Percentiles rank a stretch among this genome's conserved stretches.
Conservation (phyloP, 2,888 invertebrate species). For the Ceriagrion tenellum region DNA sequence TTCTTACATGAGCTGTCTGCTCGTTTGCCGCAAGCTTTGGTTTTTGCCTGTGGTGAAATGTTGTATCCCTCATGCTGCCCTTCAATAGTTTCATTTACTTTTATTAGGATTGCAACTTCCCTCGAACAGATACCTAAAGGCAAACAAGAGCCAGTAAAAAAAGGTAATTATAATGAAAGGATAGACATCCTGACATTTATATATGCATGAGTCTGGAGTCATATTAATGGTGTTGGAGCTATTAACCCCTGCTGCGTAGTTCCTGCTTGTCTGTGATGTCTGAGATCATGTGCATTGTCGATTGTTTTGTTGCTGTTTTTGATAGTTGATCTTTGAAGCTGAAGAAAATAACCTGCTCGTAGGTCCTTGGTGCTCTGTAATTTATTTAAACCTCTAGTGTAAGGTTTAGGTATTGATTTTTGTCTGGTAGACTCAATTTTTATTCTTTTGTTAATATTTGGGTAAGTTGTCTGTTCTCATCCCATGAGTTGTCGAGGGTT, state of each 20-base stretch:
- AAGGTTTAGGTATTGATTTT: too few species aligned
- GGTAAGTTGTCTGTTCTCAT: too few species aligned
- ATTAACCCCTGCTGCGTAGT: background rate
- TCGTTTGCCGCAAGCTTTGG: background rate
- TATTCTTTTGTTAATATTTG: too few species aligned
- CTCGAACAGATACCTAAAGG: conserved; percentile 9
- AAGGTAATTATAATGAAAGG: conserved; percentile 46
- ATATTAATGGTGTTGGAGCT: background rate
- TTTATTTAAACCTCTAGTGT: too few species aligned
- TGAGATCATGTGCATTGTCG: background rate
- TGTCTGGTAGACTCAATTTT: too few species aligned
- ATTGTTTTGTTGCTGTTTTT: background rate
- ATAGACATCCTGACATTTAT: background rate
- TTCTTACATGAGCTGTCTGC: background rate
- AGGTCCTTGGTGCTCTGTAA: too few species aligned
- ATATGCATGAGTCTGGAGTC: conserved; percentile 33
- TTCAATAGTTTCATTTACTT: conserved; percentile 33
- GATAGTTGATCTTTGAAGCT: background rate
- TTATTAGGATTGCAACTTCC: conserved; percentile 51
- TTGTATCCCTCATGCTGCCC: background rate
- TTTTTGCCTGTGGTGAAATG: background rate
- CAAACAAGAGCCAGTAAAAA: conserved; percentile 31
- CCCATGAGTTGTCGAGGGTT: too few species aligned
- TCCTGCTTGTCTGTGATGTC: background rate
- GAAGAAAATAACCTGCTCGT: background rate